Evolutionary conservation across 2,113 vertebrate species (phyloP).

Genomic region (Pseudorhombus dupliciocellatus): DNA sequence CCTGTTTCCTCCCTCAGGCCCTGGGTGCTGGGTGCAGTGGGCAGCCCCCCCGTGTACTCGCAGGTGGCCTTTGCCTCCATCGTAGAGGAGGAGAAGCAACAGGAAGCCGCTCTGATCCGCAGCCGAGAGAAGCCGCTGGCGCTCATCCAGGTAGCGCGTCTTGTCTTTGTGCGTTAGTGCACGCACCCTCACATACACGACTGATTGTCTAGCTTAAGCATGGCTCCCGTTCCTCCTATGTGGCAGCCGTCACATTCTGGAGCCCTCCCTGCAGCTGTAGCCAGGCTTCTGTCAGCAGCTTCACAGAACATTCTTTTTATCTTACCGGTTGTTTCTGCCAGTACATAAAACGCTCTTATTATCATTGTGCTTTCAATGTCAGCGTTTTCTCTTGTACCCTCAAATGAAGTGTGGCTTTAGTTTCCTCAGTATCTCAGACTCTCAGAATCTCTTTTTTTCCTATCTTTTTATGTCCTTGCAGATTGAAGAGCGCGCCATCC

Average conservation of each 20-base stretch:
- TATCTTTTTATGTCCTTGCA: conserved; percentile 57
- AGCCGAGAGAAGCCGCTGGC: conserved; percentile 96
- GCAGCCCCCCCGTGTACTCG: conserved; percentile 74
- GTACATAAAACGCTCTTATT: conserved; percentile 46
- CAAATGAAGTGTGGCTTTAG: conserved; percentile 19
- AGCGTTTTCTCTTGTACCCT: conserved; percentile 46
- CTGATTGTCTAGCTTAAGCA: conserved; percentile 12
- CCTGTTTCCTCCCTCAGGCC: conserved; percentile 80
- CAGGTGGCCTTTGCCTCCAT: conserved; percentile 93
- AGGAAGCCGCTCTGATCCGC: conserved; percentile 93
- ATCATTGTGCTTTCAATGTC: conserved; percentile 36
- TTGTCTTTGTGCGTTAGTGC: conserved; percentile 20
- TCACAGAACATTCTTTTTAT: neutral
- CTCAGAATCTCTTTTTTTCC: no score
- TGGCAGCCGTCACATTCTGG: conserved; percentile 8
- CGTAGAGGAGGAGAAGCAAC: conserved; percentile 93
- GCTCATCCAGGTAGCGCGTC: conserved; percentile 89
- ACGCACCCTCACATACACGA: neutral
- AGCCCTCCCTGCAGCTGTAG: conserved; percentile 5
- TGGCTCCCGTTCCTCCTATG: neutral
- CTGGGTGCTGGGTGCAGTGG: conserved; percentile 85
- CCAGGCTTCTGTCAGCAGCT: conserved; percentile 57
- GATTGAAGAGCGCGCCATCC: conserved; percentile 96
- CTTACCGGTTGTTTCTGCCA: conserved; percentile 41
- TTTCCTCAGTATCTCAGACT: conserved; percentile 1